Base-by-base conservation (phyloP, 2,888 invertebrate species). In the Leptinotarsa tumamoca region DNA sequence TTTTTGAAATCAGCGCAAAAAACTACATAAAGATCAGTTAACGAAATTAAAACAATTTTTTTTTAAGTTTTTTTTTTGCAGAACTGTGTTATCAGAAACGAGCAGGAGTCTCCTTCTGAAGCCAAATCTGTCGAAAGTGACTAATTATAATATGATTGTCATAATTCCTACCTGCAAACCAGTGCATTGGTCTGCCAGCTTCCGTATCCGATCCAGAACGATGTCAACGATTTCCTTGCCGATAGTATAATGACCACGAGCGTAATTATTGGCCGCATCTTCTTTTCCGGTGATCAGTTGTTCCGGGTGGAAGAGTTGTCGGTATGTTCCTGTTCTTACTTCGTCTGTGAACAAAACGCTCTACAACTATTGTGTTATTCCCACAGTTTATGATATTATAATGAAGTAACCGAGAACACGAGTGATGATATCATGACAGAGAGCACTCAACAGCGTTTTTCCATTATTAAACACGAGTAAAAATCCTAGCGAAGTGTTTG, bases 181-280 rank as follows among this genome's bases (percentile, higher is more conserved):
- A 21, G 87, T 88, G 82, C 95, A 95, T 27, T 90, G 90, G 83
- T 95, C 95, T 2, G 92, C 92, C 1, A 92, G 81, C 78, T 91
- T 88, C 67, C 94, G 89, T 51, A 94, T 89, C 83, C 95, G 90
- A 85, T 96, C 94, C 83, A 96, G 87, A 5, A 93, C 93, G 3
- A 93, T 82, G 79, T 94, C 94, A 21, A 95, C 90, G 87, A 95
- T 92, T 87, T 95, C 95, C 73, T 91, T 90, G 3, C 95, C 96
- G 75, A 96, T 91, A 2, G 94, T 92, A 86, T 94, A 95, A 83
- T 94, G 95, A 5, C 96, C 96, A 21, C 95, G 90, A 0, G 95
- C 95, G 86, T 93, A 96, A 87, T 96, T 96, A 85, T 94, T 96
- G 2, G 95, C 95, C 3, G 95, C 95, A 88, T 96, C 96, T 87